A percentile compares a stretch with the other conserved stretches of the same genome.
Evolutionary conservation across 1,140 invertebrate species (phyloP).

Genomic region (Drosophila carrolli): DNA sequence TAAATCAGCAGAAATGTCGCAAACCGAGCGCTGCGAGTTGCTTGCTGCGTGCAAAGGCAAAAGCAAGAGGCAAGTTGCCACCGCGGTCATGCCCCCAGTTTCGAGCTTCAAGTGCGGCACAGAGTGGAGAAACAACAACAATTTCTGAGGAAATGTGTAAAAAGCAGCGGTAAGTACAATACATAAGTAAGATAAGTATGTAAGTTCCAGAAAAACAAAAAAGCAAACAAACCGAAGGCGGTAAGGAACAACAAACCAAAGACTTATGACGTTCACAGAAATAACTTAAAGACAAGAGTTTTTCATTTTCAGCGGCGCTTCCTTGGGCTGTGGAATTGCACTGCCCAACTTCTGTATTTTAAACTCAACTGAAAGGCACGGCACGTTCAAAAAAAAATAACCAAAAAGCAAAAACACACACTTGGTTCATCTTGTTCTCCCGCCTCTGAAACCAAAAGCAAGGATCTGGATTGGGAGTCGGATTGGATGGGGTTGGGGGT

Average conservation of each 20-base stretch:
- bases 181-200: constrained; percentile 63
- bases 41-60: neutral
- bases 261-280: constrained; percentile 65
- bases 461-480: constrained; percentile 11
- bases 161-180: constrained; percentile 65
- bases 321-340: constrained; percentile 38
- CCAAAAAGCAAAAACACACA: constrained; percentile 59
- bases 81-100: constrained; percentile 19
- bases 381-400: constrained; percentile 37
- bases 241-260: constrained; percentile 53
- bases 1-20: constrained; percentile 62
- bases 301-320: constrained; percentile 47
- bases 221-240: constrained; percentile 45
- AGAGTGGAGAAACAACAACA: constrained; percentile 75
- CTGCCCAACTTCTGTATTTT: constrained; percentile 45
- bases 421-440: constrained; percentile 54
- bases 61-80: constrained; percentile 8
- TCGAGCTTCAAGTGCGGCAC: constrained; percentile 65
- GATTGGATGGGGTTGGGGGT: neutral
- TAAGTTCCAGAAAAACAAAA: constrained; percentile 48
- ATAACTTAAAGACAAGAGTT: constrained; percentile 71
- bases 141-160: constrained; percentile 80
- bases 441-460: constrained; percentile 47
- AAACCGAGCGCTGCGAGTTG: constrained; percentile 18
- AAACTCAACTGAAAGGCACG: constrained; percentile 47